These are phyloP conservation scores for Centropyge bicolor DNA, from an alignment of 2,797 vertebrate genomes.

Conservation along the genomic window DNA sequence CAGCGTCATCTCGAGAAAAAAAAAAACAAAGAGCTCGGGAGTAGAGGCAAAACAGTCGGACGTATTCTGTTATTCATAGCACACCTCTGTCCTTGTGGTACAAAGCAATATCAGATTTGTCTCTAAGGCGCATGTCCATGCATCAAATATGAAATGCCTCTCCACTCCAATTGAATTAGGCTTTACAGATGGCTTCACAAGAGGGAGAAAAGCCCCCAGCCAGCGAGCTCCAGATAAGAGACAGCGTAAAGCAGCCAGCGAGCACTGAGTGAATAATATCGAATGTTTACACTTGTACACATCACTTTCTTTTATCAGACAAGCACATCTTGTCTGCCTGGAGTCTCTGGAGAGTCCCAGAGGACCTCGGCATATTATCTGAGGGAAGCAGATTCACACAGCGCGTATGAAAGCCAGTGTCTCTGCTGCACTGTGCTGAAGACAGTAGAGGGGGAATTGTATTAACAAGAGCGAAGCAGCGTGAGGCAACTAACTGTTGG, in stretches of 20 bases:
- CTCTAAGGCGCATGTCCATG: constrained; percentile 31
- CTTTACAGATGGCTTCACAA: constrained; percentile 61
- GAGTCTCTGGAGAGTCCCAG: constrained; percentile 68
- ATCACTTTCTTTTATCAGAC: constrained; percentile 80
- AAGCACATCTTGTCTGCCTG: constrained; percentile 77
- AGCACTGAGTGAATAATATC: constrained; percentile 65
- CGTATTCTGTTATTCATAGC: constrained; percentile 30
- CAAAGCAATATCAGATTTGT: constrained; percentile 43
- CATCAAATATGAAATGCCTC: constrained; percentile 63
- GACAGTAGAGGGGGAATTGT: constrained; percentile 41
- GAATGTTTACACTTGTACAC: constrained; percentile 81
- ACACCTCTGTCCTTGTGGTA: constrained; percentile 32
- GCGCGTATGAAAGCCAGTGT: constrained; percentile 47
- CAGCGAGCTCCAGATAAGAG: constrained; percentile 59
- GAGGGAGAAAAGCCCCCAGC: constrained; percentile 50
- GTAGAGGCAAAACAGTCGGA: constrained; percentile 1
- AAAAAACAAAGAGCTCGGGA: neutral
- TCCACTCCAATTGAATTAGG: constrained; percentile 58
- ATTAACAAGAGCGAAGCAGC: constrained; percentile 58
- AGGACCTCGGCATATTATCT: constrained; percentile 75
- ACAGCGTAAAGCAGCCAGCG: constrained; percentile 29
- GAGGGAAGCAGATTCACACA: constrained; percentile 79
- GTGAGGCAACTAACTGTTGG: constrained; percentile 58
- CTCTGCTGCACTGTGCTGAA: constrained; percentile 53
- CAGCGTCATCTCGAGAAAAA: constrained; percentile 10